Evolutionary conservation across 2,113 vertebrate genomes (phyloP).

Genomic region (Chaetodon trifascialis): DNA sequence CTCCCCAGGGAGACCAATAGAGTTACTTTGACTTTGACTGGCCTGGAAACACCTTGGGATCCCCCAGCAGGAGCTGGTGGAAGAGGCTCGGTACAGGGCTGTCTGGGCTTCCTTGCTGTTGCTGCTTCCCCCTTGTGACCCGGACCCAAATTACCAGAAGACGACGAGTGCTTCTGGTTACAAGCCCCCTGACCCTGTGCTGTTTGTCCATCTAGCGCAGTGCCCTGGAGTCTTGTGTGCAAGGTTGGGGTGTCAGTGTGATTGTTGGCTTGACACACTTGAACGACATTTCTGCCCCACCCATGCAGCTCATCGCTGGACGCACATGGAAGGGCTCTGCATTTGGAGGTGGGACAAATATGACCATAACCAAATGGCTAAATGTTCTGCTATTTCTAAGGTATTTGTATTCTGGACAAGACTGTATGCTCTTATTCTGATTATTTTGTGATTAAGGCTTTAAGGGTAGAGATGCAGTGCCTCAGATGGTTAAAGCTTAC

Average conservation of each 20-base stretch:
- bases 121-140: too few species aligned
- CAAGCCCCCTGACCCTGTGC: neutral
- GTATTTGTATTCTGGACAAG: neutral
- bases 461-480: constrained; percentile 82
- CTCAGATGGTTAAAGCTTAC: constrained; percentile 84
- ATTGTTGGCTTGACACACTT: constrained; percentile 85
- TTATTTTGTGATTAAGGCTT: constrained; percentile 75
- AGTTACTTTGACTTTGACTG: too few species aligned
- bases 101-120: too few species aligned
- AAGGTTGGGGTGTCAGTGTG: constrained; percentile 86
- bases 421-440: neutral
- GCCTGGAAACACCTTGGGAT: too few species aligned
- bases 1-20: too few species aligned
- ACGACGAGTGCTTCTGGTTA: neutral
- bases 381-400: neutral
- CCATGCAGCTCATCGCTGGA: constrained; percentile 83
- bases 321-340: constrained; percentile 84
- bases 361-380: neutral
- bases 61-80: too few species aligned
- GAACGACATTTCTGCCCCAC: constrained; percentile 77
- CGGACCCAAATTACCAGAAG: too few species aligned
- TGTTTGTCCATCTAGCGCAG: constrained; percentile 72
- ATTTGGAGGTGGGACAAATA: constrained; percentile 80
- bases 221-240: constrained; percentile 85
- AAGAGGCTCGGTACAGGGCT: too few species aligned